phyloP scores from a whole-genome alignment of 2,797 vertebrate species.

The Falco berigora region DNA sequence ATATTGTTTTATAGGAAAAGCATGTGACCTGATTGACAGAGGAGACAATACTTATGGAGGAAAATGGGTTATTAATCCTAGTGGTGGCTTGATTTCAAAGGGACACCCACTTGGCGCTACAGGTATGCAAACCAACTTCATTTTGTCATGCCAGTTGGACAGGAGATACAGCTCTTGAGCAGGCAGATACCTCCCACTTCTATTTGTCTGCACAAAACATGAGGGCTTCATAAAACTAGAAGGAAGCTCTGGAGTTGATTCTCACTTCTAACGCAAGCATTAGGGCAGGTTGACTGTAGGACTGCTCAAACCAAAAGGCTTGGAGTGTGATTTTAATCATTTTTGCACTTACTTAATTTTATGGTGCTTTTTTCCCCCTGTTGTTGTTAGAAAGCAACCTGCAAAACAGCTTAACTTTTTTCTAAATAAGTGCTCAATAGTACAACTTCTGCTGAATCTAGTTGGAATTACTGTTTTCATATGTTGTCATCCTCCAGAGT shows the following conservation, averaged over 20 bases:
- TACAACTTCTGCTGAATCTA: neutral
- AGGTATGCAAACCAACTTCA: conserved; percentile 73
- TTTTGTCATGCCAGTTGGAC: neutral
- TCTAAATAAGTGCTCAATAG: neutral
- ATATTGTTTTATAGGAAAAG: conserved; percentile 77
- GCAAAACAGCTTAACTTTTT: neutral
- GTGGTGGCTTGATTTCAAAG: conserved; percentile 95
- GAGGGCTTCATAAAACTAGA: neutral
- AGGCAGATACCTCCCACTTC: neutral
- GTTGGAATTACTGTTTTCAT: neutral
- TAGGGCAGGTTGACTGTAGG: neutral
- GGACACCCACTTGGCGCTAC: conserved; percentile 96
- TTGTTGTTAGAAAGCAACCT: neutral
- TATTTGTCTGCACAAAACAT: neutral
- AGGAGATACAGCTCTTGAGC: neutral
- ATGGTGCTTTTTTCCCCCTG: neutral
- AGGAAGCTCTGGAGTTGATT: neutral
- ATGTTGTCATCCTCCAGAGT: neutral
- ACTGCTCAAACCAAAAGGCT: neutral
- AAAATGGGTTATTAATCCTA: conserved; percentile 96
- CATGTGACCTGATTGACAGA: conserved; percentile 87
- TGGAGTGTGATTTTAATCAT: neutral
- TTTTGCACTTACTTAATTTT: neutral
- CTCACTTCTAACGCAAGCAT: neutral
- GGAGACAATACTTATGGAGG: conserved; percentile 97